Conservation (phyloP, 2,888 invertebrate genomes). For the Sphinx pinastri region DNA sequence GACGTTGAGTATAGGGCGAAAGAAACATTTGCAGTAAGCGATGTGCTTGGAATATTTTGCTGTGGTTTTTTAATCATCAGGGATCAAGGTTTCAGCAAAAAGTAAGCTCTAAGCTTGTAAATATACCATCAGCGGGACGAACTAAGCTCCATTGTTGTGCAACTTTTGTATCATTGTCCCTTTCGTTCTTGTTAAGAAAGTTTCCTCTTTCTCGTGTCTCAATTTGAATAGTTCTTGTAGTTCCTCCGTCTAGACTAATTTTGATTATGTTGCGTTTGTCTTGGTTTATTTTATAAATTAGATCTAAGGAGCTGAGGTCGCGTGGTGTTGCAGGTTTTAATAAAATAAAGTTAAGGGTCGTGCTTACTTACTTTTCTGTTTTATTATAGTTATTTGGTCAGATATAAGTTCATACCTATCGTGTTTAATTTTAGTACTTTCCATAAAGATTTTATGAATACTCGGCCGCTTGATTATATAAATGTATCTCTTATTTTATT, state of each 20-base stretch:
- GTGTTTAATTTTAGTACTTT: no score
- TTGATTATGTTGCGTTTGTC: neutral
- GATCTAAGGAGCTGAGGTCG: neutral
- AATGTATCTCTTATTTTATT: no score
- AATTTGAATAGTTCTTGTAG: slow-evolving; percentile 23
- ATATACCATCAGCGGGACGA: neutral
- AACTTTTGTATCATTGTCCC: neutral
- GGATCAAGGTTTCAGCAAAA: no score
- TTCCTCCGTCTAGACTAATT: slow-evolving; percentile 20
- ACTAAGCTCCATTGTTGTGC: neutral
- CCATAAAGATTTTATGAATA: no score
- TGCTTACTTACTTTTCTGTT: no score
- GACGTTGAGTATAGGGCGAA: no score
- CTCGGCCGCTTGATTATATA: no score
- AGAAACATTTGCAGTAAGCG: no score
- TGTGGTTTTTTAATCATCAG: no score
- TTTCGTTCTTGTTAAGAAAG: slow-evolving; percentile 7
- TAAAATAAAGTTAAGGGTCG: neutral
- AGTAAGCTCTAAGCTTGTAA: neutral
- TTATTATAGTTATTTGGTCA: no score
- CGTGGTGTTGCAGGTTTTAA: neutral
- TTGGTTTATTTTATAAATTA: neutral
- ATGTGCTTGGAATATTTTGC: no score
- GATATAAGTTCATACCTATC: no score
- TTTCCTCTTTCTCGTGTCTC: slow-evolving; percentile 2